A percentile compares a stretch with the other conserved stretches of the same genome.
phyloP scores from a whole-genome alignment of 2,797 vertebrate species.

The Amazona finschi region DNA sequence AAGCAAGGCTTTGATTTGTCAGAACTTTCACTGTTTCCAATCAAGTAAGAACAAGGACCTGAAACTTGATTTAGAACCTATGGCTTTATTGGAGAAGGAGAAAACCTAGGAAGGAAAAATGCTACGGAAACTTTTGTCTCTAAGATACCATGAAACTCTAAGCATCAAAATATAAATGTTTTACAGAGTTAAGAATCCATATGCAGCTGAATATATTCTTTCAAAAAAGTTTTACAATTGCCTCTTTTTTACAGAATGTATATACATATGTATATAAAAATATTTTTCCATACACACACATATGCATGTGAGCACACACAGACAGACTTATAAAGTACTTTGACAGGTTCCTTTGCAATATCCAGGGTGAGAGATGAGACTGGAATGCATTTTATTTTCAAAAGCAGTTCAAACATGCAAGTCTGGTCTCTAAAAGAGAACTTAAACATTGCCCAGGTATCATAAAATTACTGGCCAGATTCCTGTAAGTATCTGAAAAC shows the following conservation, averaged over 20 bases:
- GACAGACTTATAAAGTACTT: not conserved
- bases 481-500: not conserved
- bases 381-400: slow-evolving; percentile 12
- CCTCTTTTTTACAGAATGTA: not conserved
- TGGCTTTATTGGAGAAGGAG: not conserved
- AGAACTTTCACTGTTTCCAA: not conserved
- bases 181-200: not conserved
- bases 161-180: not conserved
- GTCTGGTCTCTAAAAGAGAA: not conserved
- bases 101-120: not conserved
- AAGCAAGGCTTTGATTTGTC: not conserved
- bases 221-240: not conserved
- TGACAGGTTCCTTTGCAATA: not conserved
- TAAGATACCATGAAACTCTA: not conserved
- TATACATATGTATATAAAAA: not conserved
- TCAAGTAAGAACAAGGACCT: not conserved
- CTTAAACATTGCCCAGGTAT: not conserved
- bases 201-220: not conserved
- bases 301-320: not conserved
- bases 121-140: not conserved
- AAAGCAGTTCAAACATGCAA: not conserved
- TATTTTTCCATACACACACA: not conserved
- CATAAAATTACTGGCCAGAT: not conserved
- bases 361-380: not conserved
- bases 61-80: not conserved